Conservation (phyloP, 92 coral and sea anemone genomes). For the Palythoa caribaeorum region DNA sequence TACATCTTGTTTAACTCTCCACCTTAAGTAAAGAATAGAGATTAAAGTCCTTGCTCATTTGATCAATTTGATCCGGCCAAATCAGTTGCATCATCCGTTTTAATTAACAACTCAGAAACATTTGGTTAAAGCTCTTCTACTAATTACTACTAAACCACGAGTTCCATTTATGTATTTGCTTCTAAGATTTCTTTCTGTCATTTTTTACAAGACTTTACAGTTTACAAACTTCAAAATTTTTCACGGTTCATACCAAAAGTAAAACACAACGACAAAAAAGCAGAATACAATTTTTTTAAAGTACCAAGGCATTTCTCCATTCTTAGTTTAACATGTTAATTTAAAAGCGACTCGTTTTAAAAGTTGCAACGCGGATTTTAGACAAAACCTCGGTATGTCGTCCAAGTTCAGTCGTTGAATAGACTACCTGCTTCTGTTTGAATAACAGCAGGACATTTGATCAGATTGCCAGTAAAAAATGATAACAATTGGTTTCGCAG, state of each 20-base stretch:
- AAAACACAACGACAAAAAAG: not conserved
- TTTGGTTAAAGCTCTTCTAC: not conserved
- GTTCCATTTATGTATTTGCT: not conserved
- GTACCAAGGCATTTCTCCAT: not conserved
- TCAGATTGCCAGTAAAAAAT: not conserved
- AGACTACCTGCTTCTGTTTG: not conserved
- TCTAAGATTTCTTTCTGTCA: not conserved
- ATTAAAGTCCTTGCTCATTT: not conserved
- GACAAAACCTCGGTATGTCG: not conserved
- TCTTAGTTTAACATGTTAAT: not conserved
- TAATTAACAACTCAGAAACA: constrained; percentile 8
- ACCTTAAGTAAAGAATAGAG: not conserved
- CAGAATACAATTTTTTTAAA: not conserved
- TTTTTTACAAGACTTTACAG: no score
- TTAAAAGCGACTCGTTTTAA: not conserved
- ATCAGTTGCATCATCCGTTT: not conserved
- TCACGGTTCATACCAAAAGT: not conserved
- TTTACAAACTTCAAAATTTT: not conserved
- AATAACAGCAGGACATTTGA: not conserved
- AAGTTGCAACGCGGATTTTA: not conserved
- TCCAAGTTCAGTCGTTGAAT: not conserved
- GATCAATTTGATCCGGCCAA: not conserved
- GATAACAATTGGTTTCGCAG: not conserved
- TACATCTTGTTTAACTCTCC: not conserved
- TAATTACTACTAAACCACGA: not conserved